Evolutionary conservation across 2,797 vertebrate genomes (phyloP).

Genomic region (Crenuchus spilurus): DNA sequence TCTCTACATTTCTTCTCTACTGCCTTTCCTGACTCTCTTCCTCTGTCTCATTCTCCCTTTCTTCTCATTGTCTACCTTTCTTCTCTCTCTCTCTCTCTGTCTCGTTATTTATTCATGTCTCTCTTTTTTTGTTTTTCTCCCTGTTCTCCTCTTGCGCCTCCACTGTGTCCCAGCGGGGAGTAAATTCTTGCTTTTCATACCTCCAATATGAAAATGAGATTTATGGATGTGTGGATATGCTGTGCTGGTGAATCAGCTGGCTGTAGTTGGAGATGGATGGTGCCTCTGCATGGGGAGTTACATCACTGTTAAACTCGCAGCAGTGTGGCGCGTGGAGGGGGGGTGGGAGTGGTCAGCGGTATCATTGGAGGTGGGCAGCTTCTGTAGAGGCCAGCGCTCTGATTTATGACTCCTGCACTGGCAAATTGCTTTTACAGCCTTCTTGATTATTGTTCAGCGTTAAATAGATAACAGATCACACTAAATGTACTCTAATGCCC

Average conservation of each 20-base stretch:
- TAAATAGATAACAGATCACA: conserved; percentile 63
- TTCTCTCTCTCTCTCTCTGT: too few relatives aligned
- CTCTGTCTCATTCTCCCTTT: too few relatives aligned
- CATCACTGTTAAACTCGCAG: conserved; percentile 56
- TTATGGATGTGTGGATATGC: conserved; percentile 51
- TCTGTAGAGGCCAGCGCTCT: conserved; percentile 20
- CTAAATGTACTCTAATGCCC: conserved; percentile 51
- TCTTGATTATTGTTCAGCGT: conserved; percentile 63
- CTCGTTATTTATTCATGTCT: too few relatives aligned
- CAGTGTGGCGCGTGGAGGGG: conserved; percentile 24
- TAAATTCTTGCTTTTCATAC: conserved; percentile 53
- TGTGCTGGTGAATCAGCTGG: conserved; percentile 49
- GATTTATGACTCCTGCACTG: conserved; percentile 58
- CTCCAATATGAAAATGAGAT: conserved; percentile 60
- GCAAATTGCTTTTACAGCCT: conserved; percentile 65
- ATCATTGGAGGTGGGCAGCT: conserved; percentile 11
- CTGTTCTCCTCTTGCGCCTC: conserved; percentile 48
- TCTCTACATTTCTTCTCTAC: too few relatives aligned
- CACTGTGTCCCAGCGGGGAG: conserved; percentile 6
- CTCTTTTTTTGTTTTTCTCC: too few relatives aligned
- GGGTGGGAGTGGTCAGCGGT: neutral
- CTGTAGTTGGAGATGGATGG: conserved; percentile 56
- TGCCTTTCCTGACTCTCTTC: too few relatives aligned
- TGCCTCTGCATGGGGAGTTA: conserved; percentile 42
- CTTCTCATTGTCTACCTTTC: too few relatives aligned